Evolutionary conservation across 2,888 invertebrate species (phyloP).

Genomic region (Adelognathus sp.): DNA sequence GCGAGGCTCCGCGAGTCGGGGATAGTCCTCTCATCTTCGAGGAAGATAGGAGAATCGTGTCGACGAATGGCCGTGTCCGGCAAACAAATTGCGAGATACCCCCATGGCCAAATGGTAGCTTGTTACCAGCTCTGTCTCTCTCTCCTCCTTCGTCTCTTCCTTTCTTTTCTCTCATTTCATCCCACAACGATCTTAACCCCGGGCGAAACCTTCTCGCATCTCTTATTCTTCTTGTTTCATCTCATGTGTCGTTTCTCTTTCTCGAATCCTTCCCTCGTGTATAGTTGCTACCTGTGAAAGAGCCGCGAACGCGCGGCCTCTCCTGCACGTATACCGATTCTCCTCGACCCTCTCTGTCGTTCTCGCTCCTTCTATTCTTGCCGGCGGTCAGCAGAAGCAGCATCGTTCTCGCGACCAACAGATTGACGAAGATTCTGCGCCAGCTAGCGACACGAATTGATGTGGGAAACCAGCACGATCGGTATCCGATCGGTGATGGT

Average conservation of each 20-base stretch:
- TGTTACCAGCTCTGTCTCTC: conserved; percentile 67
- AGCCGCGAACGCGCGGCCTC: conserved; percentile 40
- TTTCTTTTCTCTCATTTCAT: conserved; percentile 3
- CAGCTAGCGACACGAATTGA: conserved; percentile 64
- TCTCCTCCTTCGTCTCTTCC: neutral
- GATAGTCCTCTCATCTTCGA: conserved; percentile 65
- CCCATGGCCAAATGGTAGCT: conserved; percentile 75
- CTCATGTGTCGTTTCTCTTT: conserved; percentile 21
- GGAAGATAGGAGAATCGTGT: conserved; percentile 78
- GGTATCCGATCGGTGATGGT: conserved; percentile 31
- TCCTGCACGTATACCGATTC: conserved; percentile 46
- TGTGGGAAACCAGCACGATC: conserved; percentile 66
- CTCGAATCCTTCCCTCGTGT: conserved; percentile 46
- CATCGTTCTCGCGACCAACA: conserved; percentile 38
- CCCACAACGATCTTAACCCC: conserved; percentile 15
- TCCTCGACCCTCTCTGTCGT: neutral
- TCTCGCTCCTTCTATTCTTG: conserved; percentile 33
- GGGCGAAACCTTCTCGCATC: conserved; percentile 28
- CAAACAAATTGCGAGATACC: conserved; percentile 80
- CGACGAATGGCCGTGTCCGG: conserved; percentile 80
- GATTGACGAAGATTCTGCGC: conserved; percentile 64
- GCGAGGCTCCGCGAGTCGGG: conserved; percentile 55
- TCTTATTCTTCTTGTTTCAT: conserved; percentile 38
- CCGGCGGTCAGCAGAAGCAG: conserved; percentile 13
- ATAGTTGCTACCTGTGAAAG: conserved; percentile 44